Evolutionary conservation across 2,113 vertebrate genomes (phyloP), one percentile per base, ranked within the genome.

Genomic region (Apus apus): DNA sequence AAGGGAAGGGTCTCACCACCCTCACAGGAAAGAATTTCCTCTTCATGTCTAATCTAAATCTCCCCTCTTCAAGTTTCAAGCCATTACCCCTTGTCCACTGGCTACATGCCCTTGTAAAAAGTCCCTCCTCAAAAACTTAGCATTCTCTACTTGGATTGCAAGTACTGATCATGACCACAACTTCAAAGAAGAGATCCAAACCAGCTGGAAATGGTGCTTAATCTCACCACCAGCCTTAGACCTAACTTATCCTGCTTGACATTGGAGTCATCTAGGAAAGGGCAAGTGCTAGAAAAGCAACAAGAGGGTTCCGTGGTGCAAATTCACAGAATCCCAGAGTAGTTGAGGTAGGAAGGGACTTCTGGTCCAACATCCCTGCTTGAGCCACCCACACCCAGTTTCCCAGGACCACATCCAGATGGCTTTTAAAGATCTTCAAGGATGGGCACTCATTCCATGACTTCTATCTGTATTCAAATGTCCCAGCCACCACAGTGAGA

Each of bases 401-500:
- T 11, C 25, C 40, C 51, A 53, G 51, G 51, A 11, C 51, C 25
- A 26, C 26, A 25, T 53, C 51, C 25, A 53, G 51, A 53, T 53
- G 14, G 25, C 51, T 53, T 53, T 26, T 53, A 23, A 25, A 26
- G 23, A 53, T 53, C 51, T 53, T 25, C 51, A 53, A 26, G 25
- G 51, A 53, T 13, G 51, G 51, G 26, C 48, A 38, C 64, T 26
- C 2, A 0, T 64, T 64, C 29, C 40, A 15, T 1, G 3, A 40
- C 65, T 77, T 70, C 26, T 64, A 8, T 43, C 50, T 25, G 1
- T 0, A 1, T 65, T 43, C 17, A 25, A 46, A 61, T 1, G 0
- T 53, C 45, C 30, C 29, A 56, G 50, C 13, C 27, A 15, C 48
- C 15, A 2, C 36, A 9, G 7, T 57, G 36, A 75, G 43, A 54